These are phyloP conservation scores for Choristoneura fumiferana DNA, from an alignment of 1,140 invertebrate genomes.

Conservation along the genomic window DNA sequence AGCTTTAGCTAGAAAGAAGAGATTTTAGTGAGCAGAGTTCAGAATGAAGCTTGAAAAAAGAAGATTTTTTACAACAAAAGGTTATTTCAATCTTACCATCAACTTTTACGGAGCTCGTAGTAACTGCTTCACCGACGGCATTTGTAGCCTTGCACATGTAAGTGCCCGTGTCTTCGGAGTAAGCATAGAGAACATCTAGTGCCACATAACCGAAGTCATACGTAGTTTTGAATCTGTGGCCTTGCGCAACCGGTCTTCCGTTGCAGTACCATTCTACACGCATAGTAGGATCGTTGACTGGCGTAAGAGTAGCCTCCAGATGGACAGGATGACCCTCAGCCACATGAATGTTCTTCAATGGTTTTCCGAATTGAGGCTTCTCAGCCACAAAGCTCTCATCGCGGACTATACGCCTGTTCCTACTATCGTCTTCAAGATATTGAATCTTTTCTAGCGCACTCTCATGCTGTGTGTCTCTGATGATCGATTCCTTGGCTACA, in stretches of 20 bases:
- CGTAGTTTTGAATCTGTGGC: conserved; percentile 94
- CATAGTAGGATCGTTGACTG: conserved; percentile 97
- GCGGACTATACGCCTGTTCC: conserved; percentile 83
- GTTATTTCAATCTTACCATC: conserved; percentile 82
- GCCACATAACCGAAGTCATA: conserved; percentile 98
- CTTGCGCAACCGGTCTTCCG: conserved; percentile 92
- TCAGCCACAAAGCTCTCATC: conserved; percentile 89
- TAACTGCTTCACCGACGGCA: conserved; percentile 93
- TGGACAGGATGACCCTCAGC: conserved; percentile 94
- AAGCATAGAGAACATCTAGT: conserved; percentile 96
- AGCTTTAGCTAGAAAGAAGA: conserved; percentile 83
- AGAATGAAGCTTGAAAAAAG: conserved; percentile 23
- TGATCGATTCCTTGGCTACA: conserved; percentile 90
- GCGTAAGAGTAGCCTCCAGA: conserved; percentile 96
- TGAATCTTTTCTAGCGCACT: conserved; percentile 95
- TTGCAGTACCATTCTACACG: conserved; percentile 97
- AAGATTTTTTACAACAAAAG: conserved; percentile 1
- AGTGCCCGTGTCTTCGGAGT: conserved; percentile 95
- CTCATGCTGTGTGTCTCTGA: conserved; percentile 96
- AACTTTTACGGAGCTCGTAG: conserved; percentile 91
- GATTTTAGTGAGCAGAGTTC: conserved; percentile 20
- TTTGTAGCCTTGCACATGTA: conserved; percentile 98
- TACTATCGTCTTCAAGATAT: conserved; percentile 92
- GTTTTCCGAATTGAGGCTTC: conserved; percentile 92
- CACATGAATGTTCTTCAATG: conserved; percentile 91